Conservation (phyloP, 2,888 invertebrate species). For the Plagodis pulveraria region DNA sequence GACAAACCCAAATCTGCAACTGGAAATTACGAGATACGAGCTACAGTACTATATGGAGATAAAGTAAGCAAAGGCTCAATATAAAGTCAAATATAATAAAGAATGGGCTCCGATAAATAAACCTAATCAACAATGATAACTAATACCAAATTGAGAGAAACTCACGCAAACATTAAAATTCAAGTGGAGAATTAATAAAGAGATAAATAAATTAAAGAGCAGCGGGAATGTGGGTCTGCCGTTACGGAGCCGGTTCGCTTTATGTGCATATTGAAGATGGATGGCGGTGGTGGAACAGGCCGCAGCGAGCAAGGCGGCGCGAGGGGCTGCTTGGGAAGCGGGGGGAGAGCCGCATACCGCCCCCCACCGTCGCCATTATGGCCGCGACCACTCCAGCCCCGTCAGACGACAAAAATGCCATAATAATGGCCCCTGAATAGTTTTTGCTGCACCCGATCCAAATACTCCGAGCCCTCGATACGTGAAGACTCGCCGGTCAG, state of each 20-base stretch:
- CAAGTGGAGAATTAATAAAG: slow-evolving; percentile 82
- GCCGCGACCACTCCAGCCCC: slow-evolving; percentile 79
- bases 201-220: slow-evolving; percentile 84
- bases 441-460: slow-evolving; percentile 83
- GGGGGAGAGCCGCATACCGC: slow-evolving; percentile 49
- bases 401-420: slow-evolving; percentile 86
- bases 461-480: slow-evolving; percentile 75
- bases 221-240: slow-evolving; percentile 82
- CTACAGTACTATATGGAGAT: too few relatives aligned
- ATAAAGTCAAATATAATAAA: too few relatives aligned
- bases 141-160: slow-evolving; percentile 39
- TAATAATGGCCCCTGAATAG: slow-evolving; percentile 83
- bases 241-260: slow-evolving; percentile 81
- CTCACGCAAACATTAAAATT: slow-evolving; percentile 73
- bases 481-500: slow-evolving; percentile 80
- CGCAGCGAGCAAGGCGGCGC: slow-evolving; percentile 48
- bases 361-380: slow-evolving; percentile 69
- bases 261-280: slow-evolving; percentile 85
- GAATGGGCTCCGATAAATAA: slow-evolving; percentile 4
- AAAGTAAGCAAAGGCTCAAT: too few relatives aligned
- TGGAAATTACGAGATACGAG: too few relatives aligned
- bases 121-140: slow-evolving; percentile 30
- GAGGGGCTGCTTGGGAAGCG: slow-evolving; percentile 40
- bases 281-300: slow-evolving; percentile 63
- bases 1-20: too few relatives aligned